Evolutionary conservation across 2,888 invertebrate genomes (phyloP), one percentile per base, ranked within the genome.

Genomic region (Caenorhabditis zanzibari): DNA sequence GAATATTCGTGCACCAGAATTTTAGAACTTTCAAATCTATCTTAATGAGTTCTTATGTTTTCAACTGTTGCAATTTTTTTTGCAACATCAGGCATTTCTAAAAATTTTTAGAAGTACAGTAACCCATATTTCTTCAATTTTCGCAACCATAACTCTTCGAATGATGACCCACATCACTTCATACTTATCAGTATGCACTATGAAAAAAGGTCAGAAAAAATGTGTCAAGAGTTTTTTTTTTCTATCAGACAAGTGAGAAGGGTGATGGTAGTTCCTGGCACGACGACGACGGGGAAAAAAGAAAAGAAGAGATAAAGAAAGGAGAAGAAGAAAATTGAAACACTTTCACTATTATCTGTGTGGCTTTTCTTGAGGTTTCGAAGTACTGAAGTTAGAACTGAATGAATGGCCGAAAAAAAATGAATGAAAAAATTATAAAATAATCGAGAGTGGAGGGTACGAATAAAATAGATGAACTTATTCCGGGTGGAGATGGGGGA

Each of bases 191-290:
- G 47, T 47, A 19, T n/a, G n/a, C n/a, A n/a, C n/a, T n/a, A n/a
- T n/a, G 6, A 19, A 12, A 38, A 38, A 38, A 38, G 38, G 38
- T 47, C 47, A 47, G 47, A 19, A n/a, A 47, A 47, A 47, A 47
- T n/a, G 47, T 47, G 19, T n/a, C 47, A 47, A 19, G 47, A 19
- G 47, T 47, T 47, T 47, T 47, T 47, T 47, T 47, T 47, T 47
- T 47, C 44, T 44, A 5, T n/a, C n/a, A n/a, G 47, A 12, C 19
- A 6, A 47, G 19, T 19, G 10, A 16, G 5, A 16, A 5, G 16
- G 44, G 16, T 19, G 47, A 19, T 47, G 54, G 54, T 54, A 26
- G 54, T 54, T 24, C 26, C 54, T 54, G 54, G 54, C 54, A 54
- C 54, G 49, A 19, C 4, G 54, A 26, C 24, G 54, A 54, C 19